Conservation (phyloP, 2,113 vertebrate species). For the Malurus elegans region DNA sequence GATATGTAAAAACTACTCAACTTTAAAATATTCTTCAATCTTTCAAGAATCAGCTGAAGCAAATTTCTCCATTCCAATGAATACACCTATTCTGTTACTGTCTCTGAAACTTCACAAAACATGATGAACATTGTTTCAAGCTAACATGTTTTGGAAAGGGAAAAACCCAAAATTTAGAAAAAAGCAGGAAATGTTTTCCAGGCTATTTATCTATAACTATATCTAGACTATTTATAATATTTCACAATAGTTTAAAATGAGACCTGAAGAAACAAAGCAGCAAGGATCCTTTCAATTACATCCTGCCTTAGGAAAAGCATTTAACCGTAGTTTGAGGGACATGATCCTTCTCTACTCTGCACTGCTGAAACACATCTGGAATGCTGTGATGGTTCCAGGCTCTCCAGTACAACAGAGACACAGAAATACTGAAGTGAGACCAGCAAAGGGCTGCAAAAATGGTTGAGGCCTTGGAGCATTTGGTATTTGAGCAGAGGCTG, state of each 20-base stretch:
- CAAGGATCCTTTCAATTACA: background rate
- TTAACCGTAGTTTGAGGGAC: background rate
- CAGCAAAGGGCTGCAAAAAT: background rate
- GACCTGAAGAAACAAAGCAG: background rate
- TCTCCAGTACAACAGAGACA: background rate
- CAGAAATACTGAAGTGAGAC: fast-evolving
- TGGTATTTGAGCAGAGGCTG: background rate
- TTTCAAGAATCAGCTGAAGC: background rate
- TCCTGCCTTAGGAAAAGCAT: background rate
- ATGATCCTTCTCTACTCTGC: background rate
- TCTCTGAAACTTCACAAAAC: background rate
- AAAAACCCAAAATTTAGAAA: background rate
- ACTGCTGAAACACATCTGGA: background rate
- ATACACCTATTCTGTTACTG: background rate
- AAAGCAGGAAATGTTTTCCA: background rate
- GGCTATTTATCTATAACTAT: background rate
- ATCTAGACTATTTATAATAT: background rate
- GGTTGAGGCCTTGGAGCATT: background rate
- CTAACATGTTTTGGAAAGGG: background rate
- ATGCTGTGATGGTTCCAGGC: background rate
- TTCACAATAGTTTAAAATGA: background rate
- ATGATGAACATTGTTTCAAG: background rate
- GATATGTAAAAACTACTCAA: background rate
- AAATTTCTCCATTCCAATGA: background rate
- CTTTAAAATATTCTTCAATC: background rate